These are phyloP conservation scores for Scaptomyza parva DNA, from an alignment of 2,888 invertebrate genomes.

Conservation along the genomic window DNA sequence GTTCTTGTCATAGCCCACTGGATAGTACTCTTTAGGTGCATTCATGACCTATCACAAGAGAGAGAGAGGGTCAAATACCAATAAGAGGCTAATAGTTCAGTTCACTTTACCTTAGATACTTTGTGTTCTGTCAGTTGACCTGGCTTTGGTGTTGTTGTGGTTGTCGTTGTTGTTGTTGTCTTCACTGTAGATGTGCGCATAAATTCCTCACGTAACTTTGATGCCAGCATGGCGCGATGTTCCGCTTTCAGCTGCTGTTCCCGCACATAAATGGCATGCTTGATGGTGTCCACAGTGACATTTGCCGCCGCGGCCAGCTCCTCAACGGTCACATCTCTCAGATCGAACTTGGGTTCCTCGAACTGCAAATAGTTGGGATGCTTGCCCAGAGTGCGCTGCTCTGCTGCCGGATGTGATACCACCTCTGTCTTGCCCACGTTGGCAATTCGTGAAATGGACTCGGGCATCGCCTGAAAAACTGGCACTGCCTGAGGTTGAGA, in stretches of 20 bases:
- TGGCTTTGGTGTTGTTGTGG: conserved; percentile 65
- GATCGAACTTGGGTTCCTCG: conserved; percentile 82
- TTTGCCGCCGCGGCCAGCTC: conserved; percentile 90
- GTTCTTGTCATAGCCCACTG: conserved; percentile 94
- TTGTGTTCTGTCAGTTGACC: conserved; percentile 72
- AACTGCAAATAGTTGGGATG: conserved; percentile 82
- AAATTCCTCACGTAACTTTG: conserved; percentile 79
- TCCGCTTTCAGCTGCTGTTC: conserved; percentile 89
- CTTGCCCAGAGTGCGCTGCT: conserved; percentile 59
- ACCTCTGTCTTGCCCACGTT: conserved; percentile 51
- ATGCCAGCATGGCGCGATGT: conserved; percentile 83
- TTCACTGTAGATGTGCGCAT: conserved; percentile 86
- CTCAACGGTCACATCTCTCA: conserved; percentile 85
- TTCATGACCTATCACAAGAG: conserved; percentile 90
- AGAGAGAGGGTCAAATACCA: neutral
- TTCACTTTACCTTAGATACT: conserved; percentile 71
- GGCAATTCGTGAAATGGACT: conserved; percentile 84
- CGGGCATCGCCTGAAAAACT: conserved; percentile 86
- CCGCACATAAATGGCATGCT: conserved; percentile 89
- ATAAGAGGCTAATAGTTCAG: neutral
- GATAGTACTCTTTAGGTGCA: conserved; percentile 94
- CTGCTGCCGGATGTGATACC: conserved; percentile 28
- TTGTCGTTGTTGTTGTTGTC: conserved; percentile 84
- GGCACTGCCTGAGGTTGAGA: conserved; percentile 84
- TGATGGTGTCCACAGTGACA: conserved; percentile 91